Conservation (phyloP, 2,113 vertebrate genomes). For the Perccottus glenii region DNA sequence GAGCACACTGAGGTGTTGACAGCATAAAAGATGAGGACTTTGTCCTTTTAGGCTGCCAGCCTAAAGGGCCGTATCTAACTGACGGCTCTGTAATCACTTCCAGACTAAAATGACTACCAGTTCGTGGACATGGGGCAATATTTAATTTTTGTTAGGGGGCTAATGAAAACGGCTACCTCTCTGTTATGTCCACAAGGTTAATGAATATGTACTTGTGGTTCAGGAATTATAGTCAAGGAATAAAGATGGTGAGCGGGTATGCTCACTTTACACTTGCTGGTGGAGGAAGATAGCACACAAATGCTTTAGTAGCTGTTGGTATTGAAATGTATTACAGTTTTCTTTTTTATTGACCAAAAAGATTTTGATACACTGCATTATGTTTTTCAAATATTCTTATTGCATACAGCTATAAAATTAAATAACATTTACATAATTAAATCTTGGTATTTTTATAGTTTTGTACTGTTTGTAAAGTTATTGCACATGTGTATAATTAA, state of each 20-base stretch:
- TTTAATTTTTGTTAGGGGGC: not conserved
- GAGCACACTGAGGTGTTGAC: slow-evolving; percentile 43
- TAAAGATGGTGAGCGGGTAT: not conserved
- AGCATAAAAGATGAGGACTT: slow-evolving; percentile 27
- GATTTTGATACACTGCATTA: no score
- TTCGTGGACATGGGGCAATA: slow-evolving; percentile 2
- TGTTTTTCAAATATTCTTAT: no score
- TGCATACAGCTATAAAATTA: no score
- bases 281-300: slow-evolving; percentile 27
- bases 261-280: slow-evolving; percentile 4
- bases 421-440: no score
- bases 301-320: not conserved
- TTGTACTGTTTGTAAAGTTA: no score
- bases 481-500: no score
- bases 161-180: slow-evolving; percentile 3
- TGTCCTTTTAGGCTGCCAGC: slow-evolving; percentile 5
- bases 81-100: slow-evolving; percentile 47
- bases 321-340: not conserved
- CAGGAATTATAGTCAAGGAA: slow-evolving; percentile 3
- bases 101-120: slow-evolving; percentile 62
- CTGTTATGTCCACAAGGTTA: slow-evolving; percentile 1
- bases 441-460: no score
- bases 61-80: slow-evolving; percentile 36
- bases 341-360: not conserved
- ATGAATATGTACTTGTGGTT: not conserved